These are phyloP conservation scores for Liposcelis brunnea DNA, from an alignment of 2,888 invertebrate species.

Conservation along the genomic window DNA sequence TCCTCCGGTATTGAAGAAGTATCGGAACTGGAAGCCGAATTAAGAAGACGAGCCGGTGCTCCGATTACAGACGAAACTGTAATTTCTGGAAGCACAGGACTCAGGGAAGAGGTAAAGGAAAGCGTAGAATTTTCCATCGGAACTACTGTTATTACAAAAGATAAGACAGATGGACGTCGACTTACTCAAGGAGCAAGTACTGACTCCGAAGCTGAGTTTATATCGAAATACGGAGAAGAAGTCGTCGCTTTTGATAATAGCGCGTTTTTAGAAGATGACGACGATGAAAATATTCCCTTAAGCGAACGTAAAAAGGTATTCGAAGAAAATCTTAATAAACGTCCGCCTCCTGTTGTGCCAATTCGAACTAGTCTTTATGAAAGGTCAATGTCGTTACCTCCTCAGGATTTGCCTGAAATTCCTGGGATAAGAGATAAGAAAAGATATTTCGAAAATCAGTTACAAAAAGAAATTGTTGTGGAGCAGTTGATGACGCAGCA, in stretches of 20 bases:
- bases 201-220: constrained; percentile 21
- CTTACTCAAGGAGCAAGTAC: constrained; percentile 13
- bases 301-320: neutral
- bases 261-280: constrained; percentile 23
- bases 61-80: constrained; percentile 19
- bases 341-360: constrained; percentile 8
- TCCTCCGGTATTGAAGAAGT: constrained; percentile 11
- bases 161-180: constrained; percentile 12
- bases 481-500: constrained; percentile 31
- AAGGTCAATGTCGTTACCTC: constrained; percentile 30
- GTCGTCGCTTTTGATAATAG: constrained; percentile 26
- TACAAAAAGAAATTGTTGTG: constrained; percentile 38
- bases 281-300: constrained; percentile 12
- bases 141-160: constrained; percentile 1
- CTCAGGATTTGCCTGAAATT: constrained; percentile 30
- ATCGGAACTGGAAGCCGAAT: constrained; percentile 13
- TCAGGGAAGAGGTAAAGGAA: constrained; percentile 10
- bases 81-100: constrained; percentile 17
- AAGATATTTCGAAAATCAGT: constrained; percentile 40
- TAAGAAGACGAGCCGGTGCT: constrained; percentile 16
- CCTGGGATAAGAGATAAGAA: constrained; percentile 38
- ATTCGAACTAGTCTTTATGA: constrained; percentile 27
- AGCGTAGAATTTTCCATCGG: neutral
- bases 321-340: constrained; percentile 1
- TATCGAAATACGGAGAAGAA: constrained; percentile 18